A percentile compares a stretch with the other conserved stretches of the same genome.
These are phyloP conservation scores for Aradophagus sp. DNA, from an alignment of 1,140 invertebrate genomes.

Conservation along the genomic window DNA sequence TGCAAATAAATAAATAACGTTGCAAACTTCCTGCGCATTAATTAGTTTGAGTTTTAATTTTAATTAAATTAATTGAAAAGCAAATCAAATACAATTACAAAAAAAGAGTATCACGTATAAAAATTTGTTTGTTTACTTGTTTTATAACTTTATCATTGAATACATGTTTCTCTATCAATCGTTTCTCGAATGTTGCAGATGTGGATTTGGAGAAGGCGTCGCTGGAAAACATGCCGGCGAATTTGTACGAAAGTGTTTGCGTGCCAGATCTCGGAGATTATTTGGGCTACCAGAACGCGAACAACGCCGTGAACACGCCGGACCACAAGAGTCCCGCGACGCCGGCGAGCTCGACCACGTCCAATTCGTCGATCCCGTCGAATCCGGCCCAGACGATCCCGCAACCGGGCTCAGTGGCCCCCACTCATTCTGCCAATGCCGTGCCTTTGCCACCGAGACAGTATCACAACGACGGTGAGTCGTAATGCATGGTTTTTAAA, in stretches of 20 bases:
- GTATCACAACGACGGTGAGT: constrained; percentile 68
- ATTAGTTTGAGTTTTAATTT: no score
- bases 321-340: constrained; percentile 70
- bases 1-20: no score
- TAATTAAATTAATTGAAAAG: no score
- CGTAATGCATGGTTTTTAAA: no score
- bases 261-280: constrained; percentile 85
- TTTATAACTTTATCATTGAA: no score
- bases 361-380: constrained; percentile 64
- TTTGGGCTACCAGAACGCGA: constrained; percentile 76
- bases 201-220: constrained; percentile 80
- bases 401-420: constrained; percentile 40
- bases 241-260: constrained; percentile 85
- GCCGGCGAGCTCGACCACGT: constrained; percentile 66
- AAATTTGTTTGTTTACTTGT: no score
- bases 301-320: constrained; percentile 69
- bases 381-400: constrained; percentile 40
- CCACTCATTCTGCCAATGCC: constrained; percentile 55
- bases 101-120: no score
- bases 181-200: constrained; percentile 79
- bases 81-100: no score
- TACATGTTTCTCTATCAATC: no score
- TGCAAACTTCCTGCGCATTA: no score
- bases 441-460: constrained; percentile 63
- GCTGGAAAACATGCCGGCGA: constrained; percentile 79